Percentiles rank a stretch among this genome's conserved stretches.
phyloP scores from a whole-genome alignment of 1,140 invertebrate species.

The Rhynchophorus ferrugineus region DNA sequence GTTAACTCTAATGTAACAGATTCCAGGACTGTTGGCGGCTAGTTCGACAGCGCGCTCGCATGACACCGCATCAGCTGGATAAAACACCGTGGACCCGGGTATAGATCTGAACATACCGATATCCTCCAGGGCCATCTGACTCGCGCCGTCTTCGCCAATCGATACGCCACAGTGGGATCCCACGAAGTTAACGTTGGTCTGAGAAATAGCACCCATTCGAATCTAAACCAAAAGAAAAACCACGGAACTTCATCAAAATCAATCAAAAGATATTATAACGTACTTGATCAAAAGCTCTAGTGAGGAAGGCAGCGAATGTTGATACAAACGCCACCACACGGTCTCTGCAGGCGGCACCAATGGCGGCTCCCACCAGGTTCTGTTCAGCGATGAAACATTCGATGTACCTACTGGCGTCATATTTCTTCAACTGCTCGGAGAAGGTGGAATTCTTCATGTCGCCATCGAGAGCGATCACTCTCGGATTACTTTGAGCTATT shows the following conservation, averaged over 20 bases:
- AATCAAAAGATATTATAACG: background rate
- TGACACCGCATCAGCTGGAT: constrained; percentile 93
- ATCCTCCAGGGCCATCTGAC: constrained; percentile 98
- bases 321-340: constrained; percentile 87
- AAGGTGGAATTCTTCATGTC: constrained; percentile 99
- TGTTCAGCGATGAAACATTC: constrained; percentile 99
- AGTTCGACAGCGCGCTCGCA: constrained; percentile 89
- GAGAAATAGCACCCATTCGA: constrained; percentile 97
- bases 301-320: constrained; percentile 97
- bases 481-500: constrained; percentile 70
- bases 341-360: constrained; percentile 83
- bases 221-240: constrained; percentile 52
- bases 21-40: constrained; percentile 92
- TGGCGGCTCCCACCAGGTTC: constrained; percentile 93
- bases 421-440: constrained; percentile 82
- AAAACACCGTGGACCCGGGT: constrained; percentile 91
- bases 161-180: constrained; percentile 96
- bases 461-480: constrained; percentile 88
- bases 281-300: constrained; percentile 80
- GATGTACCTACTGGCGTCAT: constrained; percentile 70
- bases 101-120: constrained; percentile 91
- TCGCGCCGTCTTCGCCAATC: constrained; percentile 94
- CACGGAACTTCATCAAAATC: background rate
- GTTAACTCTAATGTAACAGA: constrained; percentile 93
- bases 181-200: constrained; percentile 93